Percentiles rank a stretch among this genome's conserved stretches.
Evolutionary conservation across 2,113 vertebrate genomes (phyloP).

Genomic region (Poecilia latipinna): DNA sequence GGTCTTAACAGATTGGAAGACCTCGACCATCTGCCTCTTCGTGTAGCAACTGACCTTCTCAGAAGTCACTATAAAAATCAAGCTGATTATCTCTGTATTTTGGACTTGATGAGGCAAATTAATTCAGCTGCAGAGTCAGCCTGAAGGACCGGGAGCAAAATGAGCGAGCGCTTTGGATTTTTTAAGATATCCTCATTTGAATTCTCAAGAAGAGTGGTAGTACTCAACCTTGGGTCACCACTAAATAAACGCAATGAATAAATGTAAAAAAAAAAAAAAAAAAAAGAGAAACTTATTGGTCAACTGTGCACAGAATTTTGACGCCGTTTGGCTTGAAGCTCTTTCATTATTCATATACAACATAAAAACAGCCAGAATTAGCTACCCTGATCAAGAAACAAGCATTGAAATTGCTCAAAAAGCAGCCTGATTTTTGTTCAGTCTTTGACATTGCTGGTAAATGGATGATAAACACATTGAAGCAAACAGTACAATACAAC

Average conservation of each 20-base stretch:
- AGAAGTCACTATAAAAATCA: conserved; percentile 35
- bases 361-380: too few relatives aligned
- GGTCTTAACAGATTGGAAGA: conserved; percentile 19
- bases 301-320: not conserved
- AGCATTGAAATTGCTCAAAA: not conserved
- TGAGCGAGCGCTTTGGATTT: not conserved
- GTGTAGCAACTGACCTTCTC: conserved; percentile 51
- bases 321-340: not conserved
- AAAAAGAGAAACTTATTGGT: not conserved
- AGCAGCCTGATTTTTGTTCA: not conserved
- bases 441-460: conserved; percentile 40
- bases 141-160: conserved; percentile 17
- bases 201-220: not conserved
- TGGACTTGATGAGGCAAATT: conserved; percentile 40
- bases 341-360: too few relatives aligned
- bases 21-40: conserved; percentile 19
- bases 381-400: too few relatives aligned
- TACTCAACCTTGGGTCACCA: not conserved
- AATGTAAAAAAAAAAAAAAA: too few relatives aligned
- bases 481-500: conserved; percentile 33
- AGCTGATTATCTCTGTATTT: conserved; percentile 31
- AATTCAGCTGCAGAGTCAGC: conserved; percentile 38
- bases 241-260: not conserved
- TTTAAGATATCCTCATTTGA: conserved; percentile 21
- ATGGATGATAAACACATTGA: conserved; percentile 32